phyloP scores from a whole-genome alignment of 2,888 invertebrate genomes.

The Ornithoptera alexandrae region DNA sequence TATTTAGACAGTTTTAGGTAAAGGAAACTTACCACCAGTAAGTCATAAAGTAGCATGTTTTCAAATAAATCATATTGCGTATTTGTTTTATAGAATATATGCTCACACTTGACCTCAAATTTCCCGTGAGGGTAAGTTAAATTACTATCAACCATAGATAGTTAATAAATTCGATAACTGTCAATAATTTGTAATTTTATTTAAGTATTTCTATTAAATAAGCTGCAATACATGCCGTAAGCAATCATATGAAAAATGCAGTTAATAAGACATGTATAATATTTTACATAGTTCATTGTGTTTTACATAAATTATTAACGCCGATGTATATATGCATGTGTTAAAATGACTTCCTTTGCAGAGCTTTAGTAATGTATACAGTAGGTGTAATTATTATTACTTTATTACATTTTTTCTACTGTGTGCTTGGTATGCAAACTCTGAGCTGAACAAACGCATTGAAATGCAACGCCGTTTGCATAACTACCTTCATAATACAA shows the following conservation, averaged over 20 bases:
- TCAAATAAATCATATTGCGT: no score
- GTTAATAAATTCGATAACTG: background rate
- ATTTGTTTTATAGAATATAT: no score
- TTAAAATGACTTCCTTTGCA: constrained; percentile 15
- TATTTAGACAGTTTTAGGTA: no score
- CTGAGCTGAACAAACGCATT: constrained; percentile 40
- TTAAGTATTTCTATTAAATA: constrained; percentile 15
- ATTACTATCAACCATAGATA: no score
- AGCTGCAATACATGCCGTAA: constrained; percentile 16
- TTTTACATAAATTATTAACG: constrained; percentile 8
- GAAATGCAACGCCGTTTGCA: constrained; percentile 38
- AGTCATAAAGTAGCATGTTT: no score
- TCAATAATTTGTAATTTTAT: constrained; percentile 17
- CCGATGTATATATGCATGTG: background rate
- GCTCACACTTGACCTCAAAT: no score
- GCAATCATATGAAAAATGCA: constrained; percentile 10
- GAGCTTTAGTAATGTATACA: constrained; percentile 9
- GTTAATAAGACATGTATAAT: background rate
- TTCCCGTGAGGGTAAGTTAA: no score
- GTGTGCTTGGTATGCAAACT: constrained; percentile 46
- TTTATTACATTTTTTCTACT: constrained; percentile 35
- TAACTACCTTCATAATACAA: constrained; percentile 9
- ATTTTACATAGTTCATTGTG: background rate
- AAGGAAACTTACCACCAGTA: no score
- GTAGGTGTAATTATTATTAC: background rate